Evolutionary conservation across 2,888 invertebrate genomes (phyloP).

Genomic region (Drosophila eohydei): DNA sequence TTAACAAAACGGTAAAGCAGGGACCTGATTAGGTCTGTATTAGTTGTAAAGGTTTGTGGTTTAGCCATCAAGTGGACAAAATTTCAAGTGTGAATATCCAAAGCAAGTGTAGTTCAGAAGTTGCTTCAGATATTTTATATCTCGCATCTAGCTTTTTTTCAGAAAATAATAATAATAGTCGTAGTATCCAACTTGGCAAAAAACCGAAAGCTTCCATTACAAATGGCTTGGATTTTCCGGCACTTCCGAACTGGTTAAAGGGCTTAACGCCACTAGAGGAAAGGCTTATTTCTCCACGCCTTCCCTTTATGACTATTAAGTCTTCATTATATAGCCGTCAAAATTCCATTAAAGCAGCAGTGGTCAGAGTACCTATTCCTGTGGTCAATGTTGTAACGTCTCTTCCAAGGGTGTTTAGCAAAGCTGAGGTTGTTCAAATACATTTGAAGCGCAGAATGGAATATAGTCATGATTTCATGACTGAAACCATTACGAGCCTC

Average conservation of each 20-base stretch:
- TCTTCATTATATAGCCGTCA: not conserved
- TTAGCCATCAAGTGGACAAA: not conserved
- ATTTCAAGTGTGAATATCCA: not conserved
- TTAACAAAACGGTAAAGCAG: no score
- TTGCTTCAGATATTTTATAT: not conserved
- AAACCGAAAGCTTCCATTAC: not conserved
- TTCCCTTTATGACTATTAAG: not conserved
- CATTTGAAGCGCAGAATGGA: not conserved
- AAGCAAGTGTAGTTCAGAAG: not conserved
- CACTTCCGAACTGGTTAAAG: not conserved
- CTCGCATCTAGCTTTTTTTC: not conserved
- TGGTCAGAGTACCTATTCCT: not conserved
- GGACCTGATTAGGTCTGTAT: not conserved
- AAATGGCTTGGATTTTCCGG: conserved; percentile 1
- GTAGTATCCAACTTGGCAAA: not conserved
- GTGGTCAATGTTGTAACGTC: not conserved
- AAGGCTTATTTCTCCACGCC: conserved; percentile 1
- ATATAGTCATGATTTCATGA: not conserved
- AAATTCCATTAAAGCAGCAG: not conserved
- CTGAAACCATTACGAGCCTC: not conserved
- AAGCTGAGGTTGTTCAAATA: not conserved
- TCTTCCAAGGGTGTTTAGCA: not conserved
- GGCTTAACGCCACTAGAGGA: not conserved
- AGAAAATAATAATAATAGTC: not conserved
- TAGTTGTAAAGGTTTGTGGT: not conserved